Conservation (phyloP, 2,113 vertebrate genomes). For the Grallaria varia region DNA sequence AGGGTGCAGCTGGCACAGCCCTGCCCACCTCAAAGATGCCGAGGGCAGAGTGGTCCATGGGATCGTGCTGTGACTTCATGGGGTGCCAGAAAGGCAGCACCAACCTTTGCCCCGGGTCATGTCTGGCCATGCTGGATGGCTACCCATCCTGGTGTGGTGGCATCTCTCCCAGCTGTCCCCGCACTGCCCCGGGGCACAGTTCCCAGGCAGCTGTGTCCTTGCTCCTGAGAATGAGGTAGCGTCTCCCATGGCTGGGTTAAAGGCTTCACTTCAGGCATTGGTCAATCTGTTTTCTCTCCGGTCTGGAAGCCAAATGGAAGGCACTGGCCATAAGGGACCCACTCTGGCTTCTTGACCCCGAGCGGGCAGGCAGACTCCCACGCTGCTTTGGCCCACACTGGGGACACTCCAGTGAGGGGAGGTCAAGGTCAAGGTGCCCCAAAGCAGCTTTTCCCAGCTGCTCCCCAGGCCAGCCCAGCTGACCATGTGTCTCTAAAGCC, state of each 20-base stretch:
- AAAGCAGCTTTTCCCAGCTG: not conserved
- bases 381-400: not conserved
- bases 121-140: not conserved
- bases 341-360: not conserved
- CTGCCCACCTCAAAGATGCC: not conserved
- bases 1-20: not conserved
- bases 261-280: not conserved
- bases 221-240: slow-evolving; percentile 23
- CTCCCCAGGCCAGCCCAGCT: not conserved
- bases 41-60: not conserved
- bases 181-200: not conserved
- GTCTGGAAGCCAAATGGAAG: not conserved
- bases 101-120: not conserved
- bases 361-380: not conserved
- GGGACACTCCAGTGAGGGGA: accelerated
- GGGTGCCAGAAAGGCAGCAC: not conserved
- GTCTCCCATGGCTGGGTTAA: slow-evolving; percentile 47
- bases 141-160: not conserved
- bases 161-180: not conserved
- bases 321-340: not conserved
- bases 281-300: slow-evolving; percentile 19
- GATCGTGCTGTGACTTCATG: not conserved
- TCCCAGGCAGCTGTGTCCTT: not conserved
- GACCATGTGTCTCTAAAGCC: not conserved
- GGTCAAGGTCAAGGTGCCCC: not conserved